Evolutionary conservation across 2,888 invertebrate species (phyloP).

Genomic region (Steromphala cineraria): DNA sequence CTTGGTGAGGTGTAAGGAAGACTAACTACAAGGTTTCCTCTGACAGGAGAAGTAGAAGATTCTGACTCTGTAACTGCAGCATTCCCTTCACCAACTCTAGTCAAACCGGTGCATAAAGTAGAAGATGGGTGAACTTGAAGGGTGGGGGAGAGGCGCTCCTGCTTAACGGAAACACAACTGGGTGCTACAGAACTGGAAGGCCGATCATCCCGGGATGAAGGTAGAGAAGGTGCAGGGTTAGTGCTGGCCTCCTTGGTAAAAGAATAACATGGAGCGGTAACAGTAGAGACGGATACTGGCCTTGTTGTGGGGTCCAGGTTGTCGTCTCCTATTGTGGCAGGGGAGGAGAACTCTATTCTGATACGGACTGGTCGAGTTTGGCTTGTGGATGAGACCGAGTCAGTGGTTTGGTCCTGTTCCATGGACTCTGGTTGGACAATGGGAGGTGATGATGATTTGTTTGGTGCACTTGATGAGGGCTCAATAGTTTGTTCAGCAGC

Average conservation of each 20-base stretch:
- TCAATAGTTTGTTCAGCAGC: not conserved
- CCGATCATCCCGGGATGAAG: not conserved
- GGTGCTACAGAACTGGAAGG: constrained; percentile 1
- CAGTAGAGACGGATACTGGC: constrained; percentile 11
- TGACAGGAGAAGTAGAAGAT: too few relatives aligned
- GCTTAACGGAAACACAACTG: not conserved
- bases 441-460: not conserved
- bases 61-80: not conserved
- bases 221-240: constrained; percentile 8
- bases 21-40: too few relatives aligned
- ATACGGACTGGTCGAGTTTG: not conserved
- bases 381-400: constrained; percentile 4
- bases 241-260: not conserved
- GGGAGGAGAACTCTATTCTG: not conserved
- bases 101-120: not conserved
- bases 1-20: too few relatives aligned
- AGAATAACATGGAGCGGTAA: not conserved
- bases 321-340: not conserved
- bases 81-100: not conserved
- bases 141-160: not conserved
- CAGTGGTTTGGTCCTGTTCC: not conserved
- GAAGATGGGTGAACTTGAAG: not conserved
- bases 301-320: not conserved
- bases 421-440: not conserved
- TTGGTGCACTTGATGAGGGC: not conserved